Percentiles rank a stretch among this genome's conserved stretches.
Evolutionary conservation across 2,113 vertebrate genomes (phyloP).

Genomic region (Rhinopomastus cyanomelas): DNA sequence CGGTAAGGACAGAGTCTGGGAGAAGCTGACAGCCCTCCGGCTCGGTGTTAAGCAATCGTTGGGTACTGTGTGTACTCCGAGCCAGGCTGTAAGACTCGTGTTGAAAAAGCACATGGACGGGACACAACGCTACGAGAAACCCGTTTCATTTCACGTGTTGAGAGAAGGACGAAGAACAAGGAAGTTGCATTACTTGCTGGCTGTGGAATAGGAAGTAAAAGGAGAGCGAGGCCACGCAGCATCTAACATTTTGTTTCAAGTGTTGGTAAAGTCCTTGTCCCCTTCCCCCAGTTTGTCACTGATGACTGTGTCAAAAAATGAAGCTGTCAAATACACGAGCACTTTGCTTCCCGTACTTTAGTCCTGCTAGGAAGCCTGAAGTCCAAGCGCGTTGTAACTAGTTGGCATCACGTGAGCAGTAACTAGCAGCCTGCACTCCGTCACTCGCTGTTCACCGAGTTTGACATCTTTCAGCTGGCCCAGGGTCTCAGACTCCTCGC

Average conservation of each 20-base stretch:
- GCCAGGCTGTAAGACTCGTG: not conserved
- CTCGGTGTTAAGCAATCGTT: not conserved
- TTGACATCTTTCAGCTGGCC: not conserved
- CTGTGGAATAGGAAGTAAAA: not conserved
- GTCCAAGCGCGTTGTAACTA: not conserved
- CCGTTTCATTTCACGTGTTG: not conserved
- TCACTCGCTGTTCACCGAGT: not conserved
- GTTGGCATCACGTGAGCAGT: not conserved
- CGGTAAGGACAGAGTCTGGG: not conserved
- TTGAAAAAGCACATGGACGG: not conserved
- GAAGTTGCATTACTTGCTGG: not conserved
- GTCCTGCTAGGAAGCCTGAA: not conserved
- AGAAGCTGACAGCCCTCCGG: not conserved
- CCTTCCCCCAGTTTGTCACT: not conserved
- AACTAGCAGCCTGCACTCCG: not conserved
- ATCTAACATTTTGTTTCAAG: not conserved
- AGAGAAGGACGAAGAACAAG: constrained; percentile 4
- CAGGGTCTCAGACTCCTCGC: not conserved
- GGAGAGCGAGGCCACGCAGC: not conserved
- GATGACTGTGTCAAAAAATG: not conserved
- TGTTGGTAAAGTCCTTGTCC: not conserved
- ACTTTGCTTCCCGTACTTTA: not conserved
- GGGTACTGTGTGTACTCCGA: not conserved
- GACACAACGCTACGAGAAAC: not conserved
- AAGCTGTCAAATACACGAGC: not conserved